These are phyloP conservation scores for Eulemur rubriventer DNA, from an alignment of 2,797 vertebrate genomes.

Conservation along the genomic window DNA sequence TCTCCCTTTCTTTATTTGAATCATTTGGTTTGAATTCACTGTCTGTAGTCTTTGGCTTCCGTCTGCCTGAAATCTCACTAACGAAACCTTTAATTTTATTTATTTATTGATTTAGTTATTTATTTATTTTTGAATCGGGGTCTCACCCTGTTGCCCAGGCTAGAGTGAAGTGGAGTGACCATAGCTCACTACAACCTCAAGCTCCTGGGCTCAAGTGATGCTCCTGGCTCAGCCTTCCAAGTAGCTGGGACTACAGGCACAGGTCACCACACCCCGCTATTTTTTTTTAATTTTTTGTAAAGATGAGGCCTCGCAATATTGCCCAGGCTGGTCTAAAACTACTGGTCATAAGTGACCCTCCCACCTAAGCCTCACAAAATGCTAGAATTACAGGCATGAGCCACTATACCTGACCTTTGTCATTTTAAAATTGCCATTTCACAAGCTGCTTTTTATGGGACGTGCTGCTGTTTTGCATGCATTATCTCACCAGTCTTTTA, in stretches of 20 bases:
- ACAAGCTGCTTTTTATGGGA: neutral
- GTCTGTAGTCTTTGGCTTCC: neutral
- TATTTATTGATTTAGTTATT: neutral
- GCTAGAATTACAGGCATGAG: neutral
- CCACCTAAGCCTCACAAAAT: neutral
- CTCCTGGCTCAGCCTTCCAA: neutral
- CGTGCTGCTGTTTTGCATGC: neutral
- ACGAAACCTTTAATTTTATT: neutral
- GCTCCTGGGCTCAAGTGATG: neutral
- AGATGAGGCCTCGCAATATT: neutral
- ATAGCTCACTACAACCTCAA: neutral
- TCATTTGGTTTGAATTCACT: neutral
- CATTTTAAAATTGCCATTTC: neutral
- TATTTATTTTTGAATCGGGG: neutral
- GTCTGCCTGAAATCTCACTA: neutral
- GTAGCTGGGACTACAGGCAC: neutral
- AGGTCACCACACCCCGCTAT: neutral
- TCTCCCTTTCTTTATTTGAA: neutral
- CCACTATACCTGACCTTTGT: neutral
- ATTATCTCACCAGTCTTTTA: constrained; percentile 2
- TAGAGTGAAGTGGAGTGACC: neutral
- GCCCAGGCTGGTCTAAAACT: neutral
- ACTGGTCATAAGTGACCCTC: neutral
- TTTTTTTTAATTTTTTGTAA: neutral
- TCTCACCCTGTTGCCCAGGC: neutral